phyloP scores from a whole-genome alignment of 2,888 invertebrate genomes.

The Leptinotarsa peninsularis region DNA sequence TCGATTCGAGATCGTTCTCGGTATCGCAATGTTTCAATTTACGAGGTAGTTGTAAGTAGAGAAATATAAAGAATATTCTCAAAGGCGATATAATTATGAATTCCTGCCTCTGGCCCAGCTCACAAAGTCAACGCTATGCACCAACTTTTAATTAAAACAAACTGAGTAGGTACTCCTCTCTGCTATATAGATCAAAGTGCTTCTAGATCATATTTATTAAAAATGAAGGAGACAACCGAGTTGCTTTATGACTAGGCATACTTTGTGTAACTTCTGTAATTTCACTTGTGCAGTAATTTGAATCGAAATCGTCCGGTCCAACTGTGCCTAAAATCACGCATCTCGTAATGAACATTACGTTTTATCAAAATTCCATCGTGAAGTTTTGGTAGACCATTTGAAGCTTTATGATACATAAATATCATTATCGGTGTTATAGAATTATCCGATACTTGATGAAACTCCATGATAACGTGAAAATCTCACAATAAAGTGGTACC shows the following conservation, averaged over 20 bases:
- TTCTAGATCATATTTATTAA: conserved; percentile 61
- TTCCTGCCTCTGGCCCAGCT: conserved; percentile 60
- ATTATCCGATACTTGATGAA: no score
- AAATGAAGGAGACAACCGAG: conserved; percentile 59
- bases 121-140: conserved; percentile 63
- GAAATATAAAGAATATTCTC: conserved; percentile 57
- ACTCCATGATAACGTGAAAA: no score
- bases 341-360: background rate
- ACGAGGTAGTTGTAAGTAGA: conserved; percentile 45
- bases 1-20: conserved; percentile 34
- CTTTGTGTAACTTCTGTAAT: conserved; percentile 10
- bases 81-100: conserved; percentile 64
- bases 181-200: conserved; percentile 63
- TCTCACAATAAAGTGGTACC: no score
- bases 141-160: conserved; percentile 67
- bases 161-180: conserved; percentile 58
- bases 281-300: background rate
- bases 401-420: background rate
- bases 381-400: background rate
- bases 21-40: conserved; percentile 46
- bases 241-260: conserved; percentile 7
- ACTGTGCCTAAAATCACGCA: background rate
- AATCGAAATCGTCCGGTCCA: background rate
- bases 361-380: background rate
- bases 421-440: no score